phyloP scores from a whole-genome alignment of 2,113 vertebrate genomes.

The Actinemys pallida region DNA sequence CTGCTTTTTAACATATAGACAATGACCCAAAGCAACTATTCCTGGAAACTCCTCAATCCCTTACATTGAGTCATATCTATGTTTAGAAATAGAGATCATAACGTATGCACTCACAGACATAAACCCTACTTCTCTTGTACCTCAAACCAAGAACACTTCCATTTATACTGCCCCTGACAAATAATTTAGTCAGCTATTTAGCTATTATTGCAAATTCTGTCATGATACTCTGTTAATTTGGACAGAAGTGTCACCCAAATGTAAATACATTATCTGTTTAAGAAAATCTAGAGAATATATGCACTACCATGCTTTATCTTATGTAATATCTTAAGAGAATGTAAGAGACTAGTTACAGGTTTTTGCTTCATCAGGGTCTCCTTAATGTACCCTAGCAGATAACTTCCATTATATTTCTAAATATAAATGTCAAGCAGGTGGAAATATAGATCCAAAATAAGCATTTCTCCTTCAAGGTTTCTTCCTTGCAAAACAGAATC shows the following conservation, averaged over 20 bases:
- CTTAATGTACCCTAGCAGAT: neutral
- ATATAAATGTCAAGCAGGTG: neutral
- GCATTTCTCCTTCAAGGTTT: neutral
- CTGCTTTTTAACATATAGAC: neutral
- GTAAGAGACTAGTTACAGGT: neutral
- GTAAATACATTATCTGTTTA: neutral
- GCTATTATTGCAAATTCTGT: neutral
- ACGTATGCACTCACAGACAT: neutral
- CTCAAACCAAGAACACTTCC: neutral
- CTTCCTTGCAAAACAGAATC: neutral
- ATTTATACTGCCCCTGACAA: neutral
- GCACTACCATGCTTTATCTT: neutral
- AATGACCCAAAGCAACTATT: neutral
- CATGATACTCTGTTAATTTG: neutral
- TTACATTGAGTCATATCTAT: neutral
- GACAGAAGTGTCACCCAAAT: slow-evolving; percentile 1
- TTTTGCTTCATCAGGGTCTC: slow-evolving; percentile 21
- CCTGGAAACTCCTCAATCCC: neutral
- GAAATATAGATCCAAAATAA: neutral
- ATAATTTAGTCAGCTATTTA: neutral
- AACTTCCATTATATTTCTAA: neutral
- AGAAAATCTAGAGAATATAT: neutral
- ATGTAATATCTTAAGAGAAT: neutral
- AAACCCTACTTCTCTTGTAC: neutral
- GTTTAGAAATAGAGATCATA: neutral